Conservation (phyloP, 1,140 invertebrate genomes). For the Hydropsyche tenuis region DNA sequence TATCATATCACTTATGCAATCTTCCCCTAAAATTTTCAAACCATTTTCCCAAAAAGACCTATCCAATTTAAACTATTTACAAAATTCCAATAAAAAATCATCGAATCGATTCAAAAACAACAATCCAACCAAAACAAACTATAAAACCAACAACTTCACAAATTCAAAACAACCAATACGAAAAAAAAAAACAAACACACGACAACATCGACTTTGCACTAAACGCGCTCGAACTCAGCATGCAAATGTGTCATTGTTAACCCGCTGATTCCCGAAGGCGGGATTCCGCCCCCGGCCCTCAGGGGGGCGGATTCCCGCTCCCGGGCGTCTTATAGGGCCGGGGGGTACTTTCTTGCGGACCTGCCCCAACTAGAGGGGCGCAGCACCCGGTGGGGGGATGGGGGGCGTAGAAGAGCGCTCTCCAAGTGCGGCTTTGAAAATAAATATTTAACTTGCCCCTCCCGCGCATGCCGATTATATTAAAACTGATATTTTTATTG, state of each 20-base stretch:
- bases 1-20: no score
- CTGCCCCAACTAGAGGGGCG: constrained; percentile 44
- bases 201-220: background rate
- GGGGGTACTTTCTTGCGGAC: constrained; percentile 37
- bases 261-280: background rate
- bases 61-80: no score
- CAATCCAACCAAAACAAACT: no score
- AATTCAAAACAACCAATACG: no score
- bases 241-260: constrained; percentile 29
- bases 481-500: no score
- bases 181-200: no score
- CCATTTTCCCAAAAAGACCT: no score
- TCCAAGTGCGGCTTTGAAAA: constrained; percentile 28
- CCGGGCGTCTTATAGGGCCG: background rate
- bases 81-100: no score
- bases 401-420: constrained; percentile 26
- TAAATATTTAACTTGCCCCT: constrained; percentile 30
- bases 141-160: no score
- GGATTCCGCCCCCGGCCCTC: background rate
- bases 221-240: constrained; percentile 16
- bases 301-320: background rate
- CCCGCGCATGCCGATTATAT: no score
- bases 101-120: no score
- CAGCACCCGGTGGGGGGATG: background rate
- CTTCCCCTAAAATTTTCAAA: no score